Evolutionary conservation across 2,113 vertebrate genomes (phyloP).

Genomic region (Lepus americanus): DNA sequence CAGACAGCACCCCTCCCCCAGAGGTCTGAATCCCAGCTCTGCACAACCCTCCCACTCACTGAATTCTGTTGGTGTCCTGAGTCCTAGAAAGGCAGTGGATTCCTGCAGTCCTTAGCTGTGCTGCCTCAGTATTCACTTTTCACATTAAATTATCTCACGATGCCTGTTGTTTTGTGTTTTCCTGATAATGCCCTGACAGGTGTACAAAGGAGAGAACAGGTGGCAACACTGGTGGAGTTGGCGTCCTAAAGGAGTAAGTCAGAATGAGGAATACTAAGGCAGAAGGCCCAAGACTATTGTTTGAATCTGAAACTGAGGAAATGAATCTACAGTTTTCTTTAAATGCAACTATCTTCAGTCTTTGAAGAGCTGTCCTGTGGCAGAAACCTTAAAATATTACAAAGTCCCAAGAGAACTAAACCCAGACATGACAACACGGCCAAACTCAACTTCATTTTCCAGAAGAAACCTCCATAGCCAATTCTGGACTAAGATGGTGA

Average conservation of each 20-base stretch:
- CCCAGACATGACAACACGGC: neutral
- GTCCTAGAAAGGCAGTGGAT: neutral
- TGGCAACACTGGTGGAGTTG: neutral
- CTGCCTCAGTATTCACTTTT: neutral
- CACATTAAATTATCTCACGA: neutral
- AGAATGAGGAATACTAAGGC: neutral
- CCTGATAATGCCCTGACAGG: neutral
- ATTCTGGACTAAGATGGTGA: neutral
- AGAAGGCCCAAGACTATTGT: neutral
- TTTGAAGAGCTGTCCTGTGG: neutral
- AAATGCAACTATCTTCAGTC: neutral
- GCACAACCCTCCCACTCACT: neutral
- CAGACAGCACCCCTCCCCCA: neutral
- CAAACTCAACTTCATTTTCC: neutral
- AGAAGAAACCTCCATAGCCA: neutral
- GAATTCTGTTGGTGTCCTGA: neutral
- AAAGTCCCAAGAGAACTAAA: neutral
- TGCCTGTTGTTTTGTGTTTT: neutral
- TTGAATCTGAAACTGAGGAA: conserved; percentile 1
- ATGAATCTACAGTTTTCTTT: neutral
- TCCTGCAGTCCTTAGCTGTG: neutral
- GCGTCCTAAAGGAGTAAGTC: neutral
- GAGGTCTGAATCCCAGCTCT: neutral
- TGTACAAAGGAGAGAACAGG: neutral
- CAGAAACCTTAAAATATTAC: neutral